A percentile compares a stretch with the other conserved stretches of the same genome.
Conservation (phyloP, 2,888 invertebrate species). For the Idaea biselata region DNA sequence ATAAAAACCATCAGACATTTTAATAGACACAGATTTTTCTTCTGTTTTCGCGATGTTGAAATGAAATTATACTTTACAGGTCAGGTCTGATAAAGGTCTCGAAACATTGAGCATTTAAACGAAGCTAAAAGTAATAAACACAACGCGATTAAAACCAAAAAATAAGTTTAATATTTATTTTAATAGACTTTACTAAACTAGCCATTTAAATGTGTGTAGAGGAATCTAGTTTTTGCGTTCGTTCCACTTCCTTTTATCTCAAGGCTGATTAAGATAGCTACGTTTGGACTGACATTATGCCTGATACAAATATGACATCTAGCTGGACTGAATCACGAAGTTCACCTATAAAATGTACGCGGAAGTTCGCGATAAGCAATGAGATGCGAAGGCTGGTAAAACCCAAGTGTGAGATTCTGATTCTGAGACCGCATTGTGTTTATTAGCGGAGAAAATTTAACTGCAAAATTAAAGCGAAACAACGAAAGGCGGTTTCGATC, state of each 20-base stretch:
- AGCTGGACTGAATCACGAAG: constrained; percentile 18
- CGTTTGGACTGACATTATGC: constrained; percentile 22
- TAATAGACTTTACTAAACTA: too few relatives aligned
- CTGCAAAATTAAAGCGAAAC: constrained; percentile 6
- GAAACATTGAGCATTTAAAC: too few relatives aligned
- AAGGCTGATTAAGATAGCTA: constrained; percentile 33
- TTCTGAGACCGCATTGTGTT: constrained; percentile 35
- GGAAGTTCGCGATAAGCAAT: constrained; percentile 51
- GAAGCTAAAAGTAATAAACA: too few relatives aligned
- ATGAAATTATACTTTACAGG: too few relatives aligned
- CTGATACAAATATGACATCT: constrained; percentile 37
- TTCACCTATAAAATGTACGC: constrained; percentile 29
- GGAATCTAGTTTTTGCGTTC: constrained; percentile 11
- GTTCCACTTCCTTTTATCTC: constrained; percentile 40
- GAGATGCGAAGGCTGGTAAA: constrained; percentile 50
- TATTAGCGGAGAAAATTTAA: constrained; percentile 26
- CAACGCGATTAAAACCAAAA: too few relatives aligned
- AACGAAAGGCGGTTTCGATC: constrained; percentile 9
- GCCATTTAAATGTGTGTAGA: constrained; percentile 17
- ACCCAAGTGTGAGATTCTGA: constrained; percentile 58
- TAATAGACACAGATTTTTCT: too few relatives aligned
- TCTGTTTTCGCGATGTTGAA: too few relatives aligned
- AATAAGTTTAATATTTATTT: too few relatives aligned
- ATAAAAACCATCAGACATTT: constrained; percentile 14
- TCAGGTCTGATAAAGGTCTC: too few relatives aligned